Evolutionary conservation across 2,113 vertebrate genomes (phyloP).

Genomic region (Sinocyclocheilus grahami): DNA sequence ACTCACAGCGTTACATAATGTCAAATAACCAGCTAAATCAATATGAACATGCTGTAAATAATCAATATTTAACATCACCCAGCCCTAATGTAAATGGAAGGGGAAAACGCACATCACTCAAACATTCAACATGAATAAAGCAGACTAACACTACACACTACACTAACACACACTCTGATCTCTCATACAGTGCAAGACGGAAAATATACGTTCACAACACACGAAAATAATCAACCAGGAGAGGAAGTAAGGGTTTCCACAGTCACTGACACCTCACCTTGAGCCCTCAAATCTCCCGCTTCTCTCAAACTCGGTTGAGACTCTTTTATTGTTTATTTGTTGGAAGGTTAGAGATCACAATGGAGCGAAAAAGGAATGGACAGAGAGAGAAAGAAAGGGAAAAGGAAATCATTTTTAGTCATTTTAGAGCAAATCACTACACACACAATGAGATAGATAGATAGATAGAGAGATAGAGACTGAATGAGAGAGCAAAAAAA

Average conservation of each 20-base stretch:
- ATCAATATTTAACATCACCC: not conserved
- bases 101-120: not conserved
- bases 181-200: not conserved
- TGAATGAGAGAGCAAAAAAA: not conserved
- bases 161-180: slow-evolving; percentile 4
- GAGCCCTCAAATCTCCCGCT: slow-evolving; percentile 99
- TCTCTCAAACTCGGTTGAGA: slow-evolving; percentile 98
- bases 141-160: not conserved
- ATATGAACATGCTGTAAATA: not conserved
- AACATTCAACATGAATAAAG: not conserved
- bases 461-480: not conserved
- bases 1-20: not conserved
- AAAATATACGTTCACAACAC: not conserved
- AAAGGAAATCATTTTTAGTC: slow-evolving; percentile 54
- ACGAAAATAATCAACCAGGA: slow-evolving; percentile 1
- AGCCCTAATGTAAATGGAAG: not conserved
- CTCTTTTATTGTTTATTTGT: slow-evolving; percentile 72
- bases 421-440: slow-evolving; percentile 25
- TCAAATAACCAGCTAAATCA: not conserved
- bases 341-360: slow-evolving; percentile 75
- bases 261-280: slow-evolving; percentile 86
- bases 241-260: slow-evolving; percentile 18
- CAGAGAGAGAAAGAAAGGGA: slow-evolving; percentile 57
- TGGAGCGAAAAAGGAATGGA: slow-evolving; percentile 74
- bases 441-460: not conserved